Conservation (phyloP, 2,888 invertebrate genomes). For the Polylopha cassiicola region DNA sequence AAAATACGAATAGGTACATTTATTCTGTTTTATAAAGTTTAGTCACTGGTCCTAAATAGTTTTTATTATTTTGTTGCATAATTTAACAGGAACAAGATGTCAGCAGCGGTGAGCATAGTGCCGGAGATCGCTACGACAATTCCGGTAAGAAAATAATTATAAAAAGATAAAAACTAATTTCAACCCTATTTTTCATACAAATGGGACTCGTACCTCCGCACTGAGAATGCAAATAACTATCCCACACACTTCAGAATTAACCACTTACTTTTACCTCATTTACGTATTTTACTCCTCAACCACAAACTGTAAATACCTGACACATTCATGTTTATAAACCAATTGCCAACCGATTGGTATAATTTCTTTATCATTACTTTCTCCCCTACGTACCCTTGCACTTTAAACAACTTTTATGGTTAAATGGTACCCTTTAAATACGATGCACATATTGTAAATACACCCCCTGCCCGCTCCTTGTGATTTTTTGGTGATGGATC, state of each 20-base stretch:
- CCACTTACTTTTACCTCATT: slow-evolving; percentile 8
- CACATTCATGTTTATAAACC: slow-evolving; percentile 6
- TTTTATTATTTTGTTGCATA: slow-evolving; percentile 8
- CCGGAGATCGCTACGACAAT: slow-evolving; percentile 51
- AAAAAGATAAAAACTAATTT: too few species aligned
- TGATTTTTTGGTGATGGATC: slow-evolving; percentile 27
- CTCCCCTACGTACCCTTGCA: slow-evolving; percentile 11
- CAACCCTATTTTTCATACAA: slow-evolving; percentile 3
- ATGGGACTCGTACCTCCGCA: slow-evolving; percentile 10
- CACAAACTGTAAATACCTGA: slow-evolving; percentile 7
- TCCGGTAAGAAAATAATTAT: slow-evolving; percentile 40
- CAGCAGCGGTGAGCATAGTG: slow-evolving; percentile 41
- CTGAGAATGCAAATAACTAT: slow-evolving; percentile 13
- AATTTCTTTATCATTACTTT: background rate
- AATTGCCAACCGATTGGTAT: slow-evolving; percentile 14
- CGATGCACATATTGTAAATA: slow-evolving; percentile 16
- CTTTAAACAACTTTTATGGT: too few species aligned
- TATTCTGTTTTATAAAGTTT: too few species aligned
- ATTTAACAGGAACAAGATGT: slow-evolving; percentile 54
- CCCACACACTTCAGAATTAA: slow-evolving; percentile 9
- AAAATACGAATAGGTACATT: too few species aligned
- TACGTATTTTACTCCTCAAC: background rate
- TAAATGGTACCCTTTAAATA: background rate
- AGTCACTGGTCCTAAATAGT: too few species aligned
- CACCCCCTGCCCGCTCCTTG: slow-evolving; percentile 16